A percentile compares a stretch with the other conserved stretches of the same genome.
phyloP scores from a whole-genome alignment of 2,797 vertebrate genomes.

The Trachurus trachurus region DNA sequence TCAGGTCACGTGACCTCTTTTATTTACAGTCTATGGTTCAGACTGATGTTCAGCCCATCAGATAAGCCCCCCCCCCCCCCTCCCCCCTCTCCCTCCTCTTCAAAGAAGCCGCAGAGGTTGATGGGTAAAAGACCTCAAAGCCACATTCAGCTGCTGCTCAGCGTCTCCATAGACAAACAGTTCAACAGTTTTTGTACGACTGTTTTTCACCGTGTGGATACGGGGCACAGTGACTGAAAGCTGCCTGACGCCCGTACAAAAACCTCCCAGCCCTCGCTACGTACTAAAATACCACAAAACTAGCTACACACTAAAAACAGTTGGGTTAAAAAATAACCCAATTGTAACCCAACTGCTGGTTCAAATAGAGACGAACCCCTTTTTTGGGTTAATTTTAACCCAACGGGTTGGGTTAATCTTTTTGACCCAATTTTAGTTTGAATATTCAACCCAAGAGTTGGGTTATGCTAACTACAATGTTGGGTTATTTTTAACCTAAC shows the following conservation, averaged over 20 bases:
- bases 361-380: no score
- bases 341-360: no score
- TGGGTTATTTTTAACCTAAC: no score
- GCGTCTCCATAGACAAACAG: conserved; percentile 40
- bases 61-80: conserved; percentile 14
- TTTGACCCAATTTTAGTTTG: no score
- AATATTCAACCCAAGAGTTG: no score
- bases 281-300: no score
- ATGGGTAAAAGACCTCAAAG: conserved; percentile 36
- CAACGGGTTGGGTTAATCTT: no score
- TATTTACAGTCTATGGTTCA: no score
- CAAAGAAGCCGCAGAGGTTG: conserved; percentile 44
- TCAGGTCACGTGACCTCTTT: not conserved
- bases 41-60: conserved; percentile 23
- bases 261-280: conserved; percentile 34
- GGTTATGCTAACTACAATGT: no score
- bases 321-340: no score
- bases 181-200: conserved; percentile 70
- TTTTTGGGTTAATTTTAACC: no score
- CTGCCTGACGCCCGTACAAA: not conserved
- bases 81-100: conserved; percentile 10
- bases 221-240: conserved; percentile 43
- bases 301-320: no score
- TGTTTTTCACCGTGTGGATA: conserved; percentile 52
- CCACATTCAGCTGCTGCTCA: conserved; percentile 39